Conservation (phyloP, 2,888 invertebrate genomes). For the Emesis furor region DNA sequence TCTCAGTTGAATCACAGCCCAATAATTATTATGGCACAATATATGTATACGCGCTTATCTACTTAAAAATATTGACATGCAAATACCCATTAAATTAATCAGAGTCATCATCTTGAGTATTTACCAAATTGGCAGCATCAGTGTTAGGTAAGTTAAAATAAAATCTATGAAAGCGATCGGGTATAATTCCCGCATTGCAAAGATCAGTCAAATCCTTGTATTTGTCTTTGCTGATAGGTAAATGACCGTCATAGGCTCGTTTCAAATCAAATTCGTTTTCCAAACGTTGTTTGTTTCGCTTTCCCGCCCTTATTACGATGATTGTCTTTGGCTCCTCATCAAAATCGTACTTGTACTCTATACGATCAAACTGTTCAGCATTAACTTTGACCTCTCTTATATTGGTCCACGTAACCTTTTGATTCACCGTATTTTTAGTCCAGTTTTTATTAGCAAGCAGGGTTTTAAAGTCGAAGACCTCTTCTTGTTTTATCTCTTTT, state of each 20-base stretch:
- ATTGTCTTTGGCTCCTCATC: constrained; percentile 6
- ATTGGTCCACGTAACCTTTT: constrained; percentile 25
- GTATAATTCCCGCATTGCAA: too few relatives aligned
- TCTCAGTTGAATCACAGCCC: too few relatives aligned
- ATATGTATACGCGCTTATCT: too few relatives aligned
- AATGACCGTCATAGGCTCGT: not conserved
- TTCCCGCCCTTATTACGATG: constrained; percentile 4
- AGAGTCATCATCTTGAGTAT: too few relatives aligned
- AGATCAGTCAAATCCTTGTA: too few relatives aligned
- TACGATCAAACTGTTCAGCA: constrained; percentile 28
- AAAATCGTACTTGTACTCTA: constrained; percentile 27
- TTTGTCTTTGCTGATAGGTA: too few relatives aligned
- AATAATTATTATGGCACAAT: too few relatives aligned
- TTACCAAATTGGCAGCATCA: too few relatives aligned
- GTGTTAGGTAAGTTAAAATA: too few relatives aligned
- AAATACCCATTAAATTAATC: too few relatives aligned
- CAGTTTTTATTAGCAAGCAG: constrained; percentile 7
- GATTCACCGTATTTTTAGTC: constrained; percentile 22
- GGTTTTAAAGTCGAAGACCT: constrained; percentile 3
- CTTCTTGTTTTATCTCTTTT: not conserved
- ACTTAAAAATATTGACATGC: too few relatives aligned
- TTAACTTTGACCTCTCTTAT: constrained; percentile 31
- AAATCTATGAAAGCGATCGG: too few relatives aligned
- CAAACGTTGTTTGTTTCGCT: constrained; percentile 13
- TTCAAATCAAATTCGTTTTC: not conserved